Base-by-base conservation (phyloP, 2,113 vertebrate species). In the Pseudorhombus dupliciocellatus region DNA sequence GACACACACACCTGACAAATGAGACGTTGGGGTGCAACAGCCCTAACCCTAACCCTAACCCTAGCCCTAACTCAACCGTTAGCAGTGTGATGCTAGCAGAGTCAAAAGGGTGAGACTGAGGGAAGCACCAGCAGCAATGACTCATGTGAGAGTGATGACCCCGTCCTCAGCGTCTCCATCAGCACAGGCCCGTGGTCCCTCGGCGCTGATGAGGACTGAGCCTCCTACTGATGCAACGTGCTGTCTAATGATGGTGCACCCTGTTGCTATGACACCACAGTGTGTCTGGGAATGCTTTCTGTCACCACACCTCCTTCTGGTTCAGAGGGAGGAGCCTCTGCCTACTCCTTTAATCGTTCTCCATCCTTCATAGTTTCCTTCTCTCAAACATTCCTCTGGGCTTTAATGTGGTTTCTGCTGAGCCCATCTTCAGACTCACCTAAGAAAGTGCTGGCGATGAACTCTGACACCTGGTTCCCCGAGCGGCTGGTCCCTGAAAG, bases 391-490 rank as follows among this genome's bases (percentile, higher is more conserved):
- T 22, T n/a, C n/a, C n/a, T n/a, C n/a, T n/a, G n/a, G n/a, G n/a
- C n/a, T n/a, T n/a, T n/a, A n/a, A n/a, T n/a, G n/a, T n/a, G n/a
- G n/a, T n/a, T n/a, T n/a, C n/a, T n/a, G n/a, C n/a, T n/a, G n/a
- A n/a, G n/a, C n/a, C n/a, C n/a, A n/a, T n/a, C n/a, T 20, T 26
- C 16, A 58, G 71, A 80, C 95, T 94, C 90, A 96, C 95, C 95
- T 76, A 96, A 88, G 86, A 96, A 96, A 52, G 94, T 96, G 81
- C 63, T 94, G 82, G 96, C 92, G 79, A 98, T 98, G 88, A 94
- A 98, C 88, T 98, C 94, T 0, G 96, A 98, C 73, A 98, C 96
- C 84, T 98, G 96, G 88, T 96, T 98, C 84, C 97, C 96, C 0
- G 96, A 98, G 71, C 95, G 95, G 74, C 97, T 96, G 16, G 94